Percentiles rank a stretch among this genome's conserved stretches.
phyloP scores from a whole-genome alignment of 2,113 vertebrate species.

The Serilophus lunatus region DNA sequence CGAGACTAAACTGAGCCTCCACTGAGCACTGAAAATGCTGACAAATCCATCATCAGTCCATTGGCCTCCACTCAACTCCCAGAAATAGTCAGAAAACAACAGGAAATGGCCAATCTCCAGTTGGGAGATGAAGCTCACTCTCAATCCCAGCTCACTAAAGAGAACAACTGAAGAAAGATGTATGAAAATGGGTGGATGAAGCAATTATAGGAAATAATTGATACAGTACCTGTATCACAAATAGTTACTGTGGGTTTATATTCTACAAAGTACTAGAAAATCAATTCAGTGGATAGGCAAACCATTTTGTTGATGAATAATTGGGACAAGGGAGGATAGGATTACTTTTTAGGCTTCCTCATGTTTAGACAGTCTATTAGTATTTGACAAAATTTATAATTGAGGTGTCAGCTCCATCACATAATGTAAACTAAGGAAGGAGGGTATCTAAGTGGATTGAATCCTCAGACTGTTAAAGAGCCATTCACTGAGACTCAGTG shows the following conservation, averaged over 20 bases:
- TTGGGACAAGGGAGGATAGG: background rate
- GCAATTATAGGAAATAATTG: background rate
- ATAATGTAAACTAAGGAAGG: background rate
- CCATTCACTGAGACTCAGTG: background rate
- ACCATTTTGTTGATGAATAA: background rate
- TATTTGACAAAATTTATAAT: constrained; percentile 2
- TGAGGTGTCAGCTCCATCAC: constrained; percentile 1
- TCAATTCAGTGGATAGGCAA: background rate
- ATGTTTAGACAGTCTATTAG: background rate
- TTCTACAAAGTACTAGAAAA: background rate
- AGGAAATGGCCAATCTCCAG: background rate
- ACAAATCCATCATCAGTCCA: background rate
- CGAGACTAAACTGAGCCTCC: background rate
- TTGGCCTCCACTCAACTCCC: background rate
- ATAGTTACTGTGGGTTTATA: background rate
- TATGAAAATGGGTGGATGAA: background rate
- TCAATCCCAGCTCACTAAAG: background rate
- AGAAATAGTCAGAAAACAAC: background rate
- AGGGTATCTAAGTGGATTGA: background rate
- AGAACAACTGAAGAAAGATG: background rate
- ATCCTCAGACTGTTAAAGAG: background rate
- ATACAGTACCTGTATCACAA: background rate
- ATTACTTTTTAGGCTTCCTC: background rate
- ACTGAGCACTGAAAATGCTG: background rate
- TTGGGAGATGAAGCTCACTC: background rate